A percentile compares a stretch with the other conserved stretches of the same genome.
Conservation (phyloP, 1,140 invertebrate species). For the Cydia pomonella region DNA sequence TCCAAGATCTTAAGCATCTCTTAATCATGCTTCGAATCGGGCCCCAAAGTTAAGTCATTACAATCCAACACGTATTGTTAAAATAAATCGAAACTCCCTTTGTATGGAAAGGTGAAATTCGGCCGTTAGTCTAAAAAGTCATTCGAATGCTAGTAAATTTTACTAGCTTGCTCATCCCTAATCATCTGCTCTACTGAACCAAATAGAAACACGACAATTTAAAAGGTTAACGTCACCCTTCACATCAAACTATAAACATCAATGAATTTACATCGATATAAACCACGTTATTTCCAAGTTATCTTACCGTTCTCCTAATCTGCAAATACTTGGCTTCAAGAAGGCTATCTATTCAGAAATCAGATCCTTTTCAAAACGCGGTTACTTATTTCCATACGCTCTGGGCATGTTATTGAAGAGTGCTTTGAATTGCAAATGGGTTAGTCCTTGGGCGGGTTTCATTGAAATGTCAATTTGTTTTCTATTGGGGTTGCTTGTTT, state of each 20-base stretch:
- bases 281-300: constrained; percentile 2
- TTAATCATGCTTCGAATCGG: no score
- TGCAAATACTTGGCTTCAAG: constrained; percentile 48
- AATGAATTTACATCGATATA: not conserved
- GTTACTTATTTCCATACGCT: constrained; percentile 72
- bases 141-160: not conserved
- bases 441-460: constrained; percentile 60
- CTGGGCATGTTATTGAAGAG: constrained; percentile 67
- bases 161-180: constrained; percentile 10
- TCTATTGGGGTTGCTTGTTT: constrained; percentile 64
- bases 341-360: constrained; percentile 66
- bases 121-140: not conserved
- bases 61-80: no score
- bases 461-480: constrained; percentile 79
- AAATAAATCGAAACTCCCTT: no score
- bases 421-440: constrained; percentile 76
- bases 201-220: constrained; percentile 6
- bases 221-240: constrained; percentile 9
- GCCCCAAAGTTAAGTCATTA: no score
- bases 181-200: constrained; percentile 26
- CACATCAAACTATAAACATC: not conserved
- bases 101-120: no score
- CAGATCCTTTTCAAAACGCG: constrained; percentile 69
- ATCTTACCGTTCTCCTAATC: not conserved
- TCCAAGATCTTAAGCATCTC: no score